Evolutionary conservation across 2,797 vertebrate genomes (phyloP), one percentile per base, ranked within the genome.

Genomic region (Xenentodon cancila): DNA sequence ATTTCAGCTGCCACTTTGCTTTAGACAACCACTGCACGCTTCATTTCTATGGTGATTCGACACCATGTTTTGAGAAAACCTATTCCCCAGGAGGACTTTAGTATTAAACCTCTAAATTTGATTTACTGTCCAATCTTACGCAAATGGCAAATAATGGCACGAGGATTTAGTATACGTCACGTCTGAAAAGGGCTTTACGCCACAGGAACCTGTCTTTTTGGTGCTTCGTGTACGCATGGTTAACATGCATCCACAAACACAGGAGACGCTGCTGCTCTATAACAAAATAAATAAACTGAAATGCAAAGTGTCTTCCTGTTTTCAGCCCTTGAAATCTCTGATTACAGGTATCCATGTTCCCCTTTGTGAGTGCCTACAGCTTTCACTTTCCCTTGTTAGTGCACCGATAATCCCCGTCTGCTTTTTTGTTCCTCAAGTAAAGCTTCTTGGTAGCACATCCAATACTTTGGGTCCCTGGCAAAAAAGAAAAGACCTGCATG

Each of bases 341-440:
- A 57, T 65, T 57, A 30, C 43, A 53, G 18, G 50, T 55, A 49
- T 45, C 44, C 53, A 18, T 32, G 34, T 68, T 79, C 61, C 69
- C 47, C 55, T 60, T 50, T 25, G n/a, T 17, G 11, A 73, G 54
- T 49, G 55, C 46, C 9, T 37, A 37, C 34, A 37, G 9, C 11
- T 71, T 73, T 55, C 50, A 30, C 13, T 72, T 73, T 60, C 19
- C 62, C 51, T 54, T 68, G n/a, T 77, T 45, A 53, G 58, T 86
- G 65, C 67, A 42, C 21, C 9, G 44, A 30, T 46, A 34, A 34
- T 21, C 71, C 11, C 55, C 27, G 34, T 66, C 44, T 45, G 56
- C 61, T 27, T 51, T 65, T 37, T 44, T 17, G 62, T 67, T n/a
- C 53, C 59, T 6, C 1, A 49, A 53, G 18, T 27, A 66, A 64